Evolutionary conservation across 2,113 vertebrate species (phyloP), one percentile per base, ranked within the genome.

Genomic region (Pitta sordida): DNA sequence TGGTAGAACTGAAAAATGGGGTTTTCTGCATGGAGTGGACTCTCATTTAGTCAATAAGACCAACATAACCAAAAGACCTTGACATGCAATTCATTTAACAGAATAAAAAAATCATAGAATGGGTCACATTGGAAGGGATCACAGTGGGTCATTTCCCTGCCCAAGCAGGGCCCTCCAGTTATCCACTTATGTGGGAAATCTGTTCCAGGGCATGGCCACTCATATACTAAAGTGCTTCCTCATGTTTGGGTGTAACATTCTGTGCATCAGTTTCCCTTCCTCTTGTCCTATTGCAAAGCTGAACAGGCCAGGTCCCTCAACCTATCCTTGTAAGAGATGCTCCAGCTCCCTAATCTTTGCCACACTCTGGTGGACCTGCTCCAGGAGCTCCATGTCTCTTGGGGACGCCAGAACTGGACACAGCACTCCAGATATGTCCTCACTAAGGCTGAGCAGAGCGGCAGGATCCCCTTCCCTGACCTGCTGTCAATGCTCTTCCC

Each of bases 161-260:
- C 60, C n/a, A 15, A 11, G 34, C 24, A 48, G 48, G 10, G 34
- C 3, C 15, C 36, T 27, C 21, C 34, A 4, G 18, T 48, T 49
- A 30, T 62, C 34, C 62, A 68, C 34, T 30, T 16, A n/a, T 41
- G 34, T 41, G 34, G 7, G 0, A 3, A 55, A 23, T 0, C 39
- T 41, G 8, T 13, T 48, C 16, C 8, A 8, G 11, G 41, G 39
- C 11, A 3, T 0, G 1, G 15, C 11, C n/a, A 74, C 52, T 74
- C 3, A 10, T 29, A 1, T 62, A 75, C 39, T 22, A 53, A 63
- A 76, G 3, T 48, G 48, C 24, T 55, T 55, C 37, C 30, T 48
- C 8, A 2, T 4, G 2, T 48, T 76, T 70, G 36, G 30, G 4
- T 34, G 26, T 17, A 55, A 17, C 7, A 48, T 62, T n/a, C 26